Evolutionary conservation across 2,113 vertebrate genomes (phyloP), one percentile per base, ranked within the genome.

Genomic region (Eulacestoma nigropectus): DNA sequence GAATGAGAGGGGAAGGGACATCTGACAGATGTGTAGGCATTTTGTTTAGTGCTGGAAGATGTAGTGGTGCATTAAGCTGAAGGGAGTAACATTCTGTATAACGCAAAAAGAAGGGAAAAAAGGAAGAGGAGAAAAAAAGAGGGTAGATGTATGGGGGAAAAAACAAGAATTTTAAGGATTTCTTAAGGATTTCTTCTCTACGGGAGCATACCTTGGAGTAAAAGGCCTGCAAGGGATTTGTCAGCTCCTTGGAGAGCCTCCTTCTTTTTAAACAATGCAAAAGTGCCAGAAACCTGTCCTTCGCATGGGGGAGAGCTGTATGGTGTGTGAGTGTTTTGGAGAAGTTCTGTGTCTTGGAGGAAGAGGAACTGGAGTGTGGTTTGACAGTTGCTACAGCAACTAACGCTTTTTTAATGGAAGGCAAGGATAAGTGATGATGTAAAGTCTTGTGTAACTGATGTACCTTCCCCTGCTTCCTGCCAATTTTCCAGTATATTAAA

Each of bases 401-500:
- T 81, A 81, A 94, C 25, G 4, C 73, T 90, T 82, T 80, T 97
- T 95, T 93, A 92, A 93, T 86, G 95, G 91, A 87, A 83, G 74
- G 60, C 55, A 46, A 47, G 81, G 94, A 78, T 84, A 84, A 89
- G 70, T 52, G 76, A 82, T 88, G 62, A 60, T 63, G 74, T 60
- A 55, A 90, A 93, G 89, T 9, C 78, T 85, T 57, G 64, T 76
- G 47, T 82, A 92, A 95, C 68, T 96, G 93, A 65, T 17, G 57
- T 78, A 93, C 69, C 89, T 97, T 97, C 94, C 69, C 79, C 73
- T 16, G 68, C 94, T 87, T 92, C 93, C 89, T 95, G 83, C 85
- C 94, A 70, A 85, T 95, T 96, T 95, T 76, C 93, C 91, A 90
- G 53, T 69, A 32, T 97, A 96, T 89, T 70, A 96, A 95, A 94